A percentile compares a stretch with the other conserved stretches of the same genome.
Evolutionary conservation across 2,888 invertebrate species (phyloP).

Genomic region (Entomobrya proxima): DNA sequence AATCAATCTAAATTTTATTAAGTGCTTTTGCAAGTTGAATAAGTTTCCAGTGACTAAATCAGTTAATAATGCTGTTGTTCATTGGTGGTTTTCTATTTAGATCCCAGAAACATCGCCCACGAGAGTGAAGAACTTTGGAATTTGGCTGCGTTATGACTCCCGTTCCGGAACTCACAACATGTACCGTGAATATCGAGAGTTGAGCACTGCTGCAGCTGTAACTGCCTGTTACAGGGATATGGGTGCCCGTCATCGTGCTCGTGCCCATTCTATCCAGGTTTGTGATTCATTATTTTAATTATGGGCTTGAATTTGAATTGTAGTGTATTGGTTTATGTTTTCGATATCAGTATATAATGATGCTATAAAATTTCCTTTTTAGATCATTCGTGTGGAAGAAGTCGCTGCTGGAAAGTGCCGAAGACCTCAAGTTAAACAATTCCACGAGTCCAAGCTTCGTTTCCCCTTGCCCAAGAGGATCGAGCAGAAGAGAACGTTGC

Average conservation of each 20-base stretch:
- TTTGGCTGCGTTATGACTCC: conserved; percentile 99
- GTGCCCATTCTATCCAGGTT: conserved; percentile 96
- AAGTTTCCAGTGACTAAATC: no score
- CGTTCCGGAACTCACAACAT: conserved; percentile 99
- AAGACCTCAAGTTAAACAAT: conserved; percentile 96
- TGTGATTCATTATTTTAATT: no score
- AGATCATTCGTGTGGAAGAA: conserved; percentile 97
- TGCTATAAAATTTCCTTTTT: no score
- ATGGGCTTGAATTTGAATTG: no score
- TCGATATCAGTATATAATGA: no score
- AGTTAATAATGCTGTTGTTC: no score
- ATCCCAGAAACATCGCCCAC: conserved; percentile 93
- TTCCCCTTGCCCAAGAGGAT: conserved; percentile 97
- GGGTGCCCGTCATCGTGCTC: conserved; percentile 98
- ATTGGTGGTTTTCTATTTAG: no score
- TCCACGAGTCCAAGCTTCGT: conserved; percentile 96
- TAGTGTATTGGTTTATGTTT: no score
- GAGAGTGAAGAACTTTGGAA: conserved; percentile 99
- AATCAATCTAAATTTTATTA: background rate
- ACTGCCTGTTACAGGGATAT: conserved; percentile 99
- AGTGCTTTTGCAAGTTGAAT: no score
- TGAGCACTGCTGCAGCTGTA: conserved; percentile 96
- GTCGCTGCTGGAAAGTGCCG: conserved; percentile 93
- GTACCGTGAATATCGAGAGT: conserved; percentile 99
- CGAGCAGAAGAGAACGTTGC: conserved; percentile 88